Evolutionary conservation across 2,888 invertebrate genomes (phyloP).

Genomic region (Campaea margaritaria): DNA sequence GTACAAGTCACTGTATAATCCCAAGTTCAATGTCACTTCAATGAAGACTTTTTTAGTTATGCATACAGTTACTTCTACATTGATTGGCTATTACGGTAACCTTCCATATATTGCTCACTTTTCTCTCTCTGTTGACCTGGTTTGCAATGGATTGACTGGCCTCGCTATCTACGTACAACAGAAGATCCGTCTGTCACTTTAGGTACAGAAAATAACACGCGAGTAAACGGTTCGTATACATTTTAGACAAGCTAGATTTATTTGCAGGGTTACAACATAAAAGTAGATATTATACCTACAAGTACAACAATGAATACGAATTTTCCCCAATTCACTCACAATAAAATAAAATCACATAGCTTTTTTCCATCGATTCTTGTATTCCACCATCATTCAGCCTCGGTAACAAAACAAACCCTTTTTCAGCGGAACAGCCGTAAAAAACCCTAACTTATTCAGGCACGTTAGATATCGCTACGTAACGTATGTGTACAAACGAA

Average conservation of each 20-base stretch:
- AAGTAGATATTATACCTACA: too few relatives aligned
- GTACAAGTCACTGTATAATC: too few relatives aligned
- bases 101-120: neutral
- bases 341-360: slow-evolving; percentile 19
- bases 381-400: slow-evolving; percentile 14
- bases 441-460: slow-evolving; percentile 27
- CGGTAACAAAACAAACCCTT: slow-evolving; percentile 28
- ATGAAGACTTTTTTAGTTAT: too few relatives aligned
- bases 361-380: slow-evolving; percentile 18
- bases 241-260: too few relatives aligned
- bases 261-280: too few relatives aligned
- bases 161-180: neutral
- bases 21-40: too few relatives aligned
- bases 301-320: too few relatives aligned
- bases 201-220: slow-evolving; percentile 3
- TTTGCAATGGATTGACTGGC: slow-evolving; percentile 13
- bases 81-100: too few relatives aligned
- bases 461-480: slow-evolving; percentile 27
- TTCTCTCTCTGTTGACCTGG: slow-evolving; percentile 14
- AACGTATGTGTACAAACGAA: slow-evolving; percentile 31
- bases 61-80: too few relatives aligned
- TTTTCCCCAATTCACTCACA: slow-evolving; percentile 7
- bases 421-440: slow-evolving; percentile 20
- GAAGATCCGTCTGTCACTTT: slow-evolving; percentile 8
- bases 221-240: neutral